Evolutionary conservation across 1,140 invertebrate genomes (phyloP), one percentile per base, ranked within the genome.

Genomic region (Drosophila sp.): DNA sequence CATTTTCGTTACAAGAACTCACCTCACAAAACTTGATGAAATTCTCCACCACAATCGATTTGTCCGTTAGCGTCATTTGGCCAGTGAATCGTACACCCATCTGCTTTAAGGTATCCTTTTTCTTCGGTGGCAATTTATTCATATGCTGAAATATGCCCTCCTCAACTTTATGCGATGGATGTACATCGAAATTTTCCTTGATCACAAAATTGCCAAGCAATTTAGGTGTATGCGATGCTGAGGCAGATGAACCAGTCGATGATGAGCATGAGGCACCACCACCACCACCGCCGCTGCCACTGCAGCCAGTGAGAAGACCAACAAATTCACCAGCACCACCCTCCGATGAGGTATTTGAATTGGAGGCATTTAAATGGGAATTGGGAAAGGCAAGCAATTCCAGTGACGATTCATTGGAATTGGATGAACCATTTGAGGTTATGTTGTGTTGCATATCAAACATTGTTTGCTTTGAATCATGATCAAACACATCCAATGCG

Each of bases 1-100:
- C 58, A 33, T 25, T 29, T 47, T 32, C 11, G 33, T 8, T 62
- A 50, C 62, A 4, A 27, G 58, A 66, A 84, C 84, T 89, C 64
- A 89, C 91, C 81, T 92, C 80, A 76, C 91, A 92, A 60, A 92
- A 92, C 69, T 80, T 85, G 60, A 91, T 87, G 60, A 92, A 92
- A 72, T 92, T 92, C 44, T 92, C 91, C 70, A 92, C 91, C 69
- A 92, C 85, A 85, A 92, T 92, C 71, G 91, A 91, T 90, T 92
- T 92, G 67, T 92, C 91, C 64, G 78, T 79, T 30, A 92, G 62
- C 58, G 91, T 91, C 91, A 92, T 92, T 76, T 92, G 91, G 66
- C 91, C 91, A n/a, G 91, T 92, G 66, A 92, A 92, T 30, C 90
- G 79, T 2, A 92, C 91, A 60, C 91, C 91, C 70, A 92, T 41